These are phyloP conservation scores for Steinernema carpocapsae DNA, from an alignment of 2,888 invertebrate genomes.

Conservation along the genomic window DNA sequence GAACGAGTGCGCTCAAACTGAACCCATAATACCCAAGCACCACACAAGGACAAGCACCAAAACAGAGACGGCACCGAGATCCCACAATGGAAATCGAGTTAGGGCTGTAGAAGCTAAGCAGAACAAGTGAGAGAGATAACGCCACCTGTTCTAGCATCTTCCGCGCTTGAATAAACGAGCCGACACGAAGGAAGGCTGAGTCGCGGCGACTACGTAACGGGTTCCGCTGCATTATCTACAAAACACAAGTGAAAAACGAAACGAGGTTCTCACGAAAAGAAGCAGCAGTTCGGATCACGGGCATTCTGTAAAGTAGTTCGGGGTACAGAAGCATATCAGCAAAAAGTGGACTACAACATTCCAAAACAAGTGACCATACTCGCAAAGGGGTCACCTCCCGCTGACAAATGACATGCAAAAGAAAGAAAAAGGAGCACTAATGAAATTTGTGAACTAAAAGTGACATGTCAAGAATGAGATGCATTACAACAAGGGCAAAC, in stretches of 20 bases:
- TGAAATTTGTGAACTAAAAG: neutral
- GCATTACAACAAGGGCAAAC: neutral
- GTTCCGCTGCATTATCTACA: constrained; percentile 34
- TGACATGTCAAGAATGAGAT: neutral
- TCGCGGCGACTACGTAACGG: constrained; percentile 34
- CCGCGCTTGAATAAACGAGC: constrained; percentile 34
- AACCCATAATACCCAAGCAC: neutral
- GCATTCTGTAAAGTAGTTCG: neutral
- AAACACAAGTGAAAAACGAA: constrained; percentile 34
- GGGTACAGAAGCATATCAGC: neutral
- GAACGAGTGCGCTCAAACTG: neutral
- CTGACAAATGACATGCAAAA: constrained; percentile 3
- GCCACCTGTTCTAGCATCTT: constrained; percentile 31
- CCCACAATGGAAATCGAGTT: constrained; percentile 8
- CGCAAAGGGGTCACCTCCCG: no score
- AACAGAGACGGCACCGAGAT: constrained; percentile 2
- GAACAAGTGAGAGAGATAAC: constrained; percentile 35
- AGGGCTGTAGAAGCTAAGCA: constrained; percentile 13
- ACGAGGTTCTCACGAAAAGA: neutral
- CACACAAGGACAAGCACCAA: neutral
- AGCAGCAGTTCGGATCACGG: neutral
- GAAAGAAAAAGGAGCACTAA: neutral
- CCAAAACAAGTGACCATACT: no score
- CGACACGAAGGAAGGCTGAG: constrained; percentile 30
- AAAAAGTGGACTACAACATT: neutral